These are phyloP conservation scores for Spodoptera exigua DNA, from an alignment of 2,888 invertebrate species.

Conservation along the genomic window DNA sequence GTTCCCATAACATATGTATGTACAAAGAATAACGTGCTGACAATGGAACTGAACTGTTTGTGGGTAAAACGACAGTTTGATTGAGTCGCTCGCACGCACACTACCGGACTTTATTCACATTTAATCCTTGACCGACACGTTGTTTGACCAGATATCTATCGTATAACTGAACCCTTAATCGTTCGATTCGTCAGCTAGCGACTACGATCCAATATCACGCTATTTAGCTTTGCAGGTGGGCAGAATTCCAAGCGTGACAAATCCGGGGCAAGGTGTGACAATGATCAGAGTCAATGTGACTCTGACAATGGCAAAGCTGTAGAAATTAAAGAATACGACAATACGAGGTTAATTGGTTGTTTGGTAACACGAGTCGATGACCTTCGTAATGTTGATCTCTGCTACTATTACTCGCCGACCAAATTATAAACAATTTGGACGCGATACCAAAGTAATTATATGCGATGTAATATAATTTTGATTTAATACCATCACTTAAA, in stretches of 20 bases:
- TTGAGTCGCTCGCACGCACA: constrained; percentile 29
- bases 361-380: constrained; percentile 26
- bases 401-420: constrained; percentile 16
- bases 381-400: constrained; percentile 33
- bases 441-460: background rate
- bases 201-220: constrained; percentile 45
- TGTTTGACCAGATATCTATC: constrained; percentile 30
- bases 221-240: constrained; percentile 46
- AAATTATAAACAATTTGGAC: background rate
- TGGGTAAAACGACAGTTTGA: constrained; percentile 34
- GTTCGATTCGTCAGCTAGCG: constrained; percentile 37
- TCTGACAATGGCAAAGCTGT: constrained; percentile 27
- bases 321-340: constrained; percentile 37
- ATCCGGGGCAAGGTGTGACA: constrained; percentile 32
- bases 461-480: too few relatives aligned
- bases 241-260: constrained; percentile 47
- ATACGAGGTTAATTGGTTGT: constrained; percentile 43
- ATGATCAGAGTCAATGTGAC: constrained; percentile 17
- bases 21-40: constrained; percentile 6
- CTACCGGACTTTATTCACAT: constrained; percentile 25
- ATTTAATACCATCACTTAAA: too few relatives aligned
- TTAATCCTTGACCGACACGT: constrained; percentile 47
- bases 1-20: constrained; percentile 15
- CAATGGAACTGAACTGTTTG: constrained; percentile 33
- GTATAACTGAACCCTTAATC: constrained; percentile 29